Evolutionary conservation across 2,888 invertebrate genomes (phyloP).

Genomic region (Leucoma salicis): DNA sequence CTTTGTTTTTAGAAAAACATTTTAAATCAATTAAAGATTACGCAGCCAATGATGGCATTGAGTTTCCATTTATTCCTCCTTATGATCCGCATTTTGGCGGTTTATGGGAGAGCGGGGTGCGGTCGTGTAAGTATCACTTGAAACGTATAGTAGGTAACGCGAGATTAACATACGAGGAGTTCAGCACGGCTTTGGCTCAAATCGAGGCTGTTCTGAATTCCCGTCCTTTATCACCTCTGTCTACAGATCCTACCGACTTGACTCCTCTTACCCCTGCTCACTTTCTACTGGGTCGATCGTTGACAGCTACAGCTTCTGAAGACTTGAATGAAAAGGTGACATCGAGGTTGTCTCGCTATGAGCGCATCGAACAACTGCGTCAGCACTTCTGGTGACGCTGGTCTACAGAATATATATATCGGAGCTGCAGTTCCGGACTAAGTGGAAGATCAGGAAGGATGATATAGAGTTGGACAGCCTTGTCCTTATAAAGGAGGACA

Average conservation of each 20-base stretch:
- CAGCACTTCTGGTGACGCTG: conserved; percentile 5
- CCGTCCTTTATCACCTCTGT: conserved; percentile 1
- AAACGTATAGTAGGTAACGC: conserved; percentile 1
- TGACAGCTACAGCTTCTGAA: background rate
- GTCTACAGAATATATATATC: conserved; percentile 1
- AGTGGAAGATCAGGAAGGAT: background rate
- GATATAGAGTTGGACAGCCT: background rate
- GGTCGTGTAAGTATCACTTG: conserved; percentile 1
- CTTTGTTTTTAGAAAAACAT: background rate
- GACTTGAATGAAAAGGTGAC: background rate
- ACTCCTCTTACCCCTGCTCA: background rate
- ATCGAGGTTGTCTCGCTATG: background rate
- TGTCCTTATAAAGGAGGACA: background rate
- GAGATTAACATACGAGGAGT: conserved; percentile 1
- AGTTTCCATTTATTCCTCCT: background rate
- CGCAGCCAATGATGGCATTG: background rate
- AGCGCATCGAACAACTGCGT: conserved; percentile 2
- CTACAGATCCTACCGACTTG: conserved; percentile 2
- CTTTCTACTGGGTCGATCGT: background rate
- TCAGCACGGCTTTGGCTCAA: background rate
- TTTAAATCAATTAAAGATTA: background rate
- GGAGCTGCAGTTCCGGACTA: conserved; percentile 2
- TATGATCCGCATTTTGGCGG: conserved; percentile 2
- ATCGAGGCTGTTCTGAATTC: conserved; percentile 1
- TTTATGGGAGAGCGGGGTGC: background rate